Evolutionary conservation across 1,140 invertebrate species (phyloP), one percentile per base, ranked within the genome.

Genomic region (Drosophila subpulchrella): DNA sequence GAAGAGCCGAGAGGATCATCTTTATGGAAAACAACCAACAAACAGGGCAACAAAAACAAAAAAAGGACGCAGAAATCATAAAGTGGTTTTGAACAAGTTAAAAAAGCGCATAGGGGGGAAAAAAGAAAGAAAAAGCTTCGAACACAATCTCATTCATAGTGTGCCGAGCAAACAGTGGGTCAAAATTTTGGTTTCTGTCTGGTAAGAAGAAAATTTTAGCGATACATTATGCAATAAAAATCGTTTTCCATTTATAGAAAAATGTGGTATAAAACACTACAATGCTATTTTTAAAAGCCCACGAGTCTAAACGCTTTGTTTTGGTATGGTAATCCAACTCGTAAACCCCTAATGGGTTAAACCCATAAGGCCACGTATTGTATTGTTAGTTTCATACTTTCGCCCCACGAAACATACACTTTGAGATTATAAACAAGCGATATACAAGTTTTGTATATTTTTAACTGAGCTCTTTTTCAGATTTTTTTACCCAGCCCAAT

Each of bases 31-130:
- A 89, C 67, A 81, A 80, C 58, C 51, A 63, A 74, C 56, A 75
- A 68, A 47, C 55, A 60, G 44, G 62, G 34, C 59, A 63, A 24
- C 59, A 32, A 48, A 68, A 56, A 68, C 44, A 53, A 41, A 53
- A 88, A 88, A 88, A 89, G 84, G 84, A 89, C 74, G 73, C 70
- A 81, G 53, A 90, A 89, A 89, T 89, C 85, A 89, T 89, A 89
- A 88, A 88, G 83, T 90, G 85, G 85, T 84, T 89, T 78, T 77
- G 80, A 84, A 78, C 85, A 89, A 89, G 80, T 89, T 88, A 67
- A 89, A 81, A 89, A 89, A 74, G 75, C 75, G 75, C 75, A 78
- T 73, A 70, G 66, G 39, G 39, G 62, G 54, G 17, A 50, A 50
- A 48, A 56, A 55, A 46, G 17, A 60, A 67, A 47, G 46, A 76